phyloP scores from a whole-genome alignment of 2,888 invertebrate species.

The Carabus problematicus region DNA sequence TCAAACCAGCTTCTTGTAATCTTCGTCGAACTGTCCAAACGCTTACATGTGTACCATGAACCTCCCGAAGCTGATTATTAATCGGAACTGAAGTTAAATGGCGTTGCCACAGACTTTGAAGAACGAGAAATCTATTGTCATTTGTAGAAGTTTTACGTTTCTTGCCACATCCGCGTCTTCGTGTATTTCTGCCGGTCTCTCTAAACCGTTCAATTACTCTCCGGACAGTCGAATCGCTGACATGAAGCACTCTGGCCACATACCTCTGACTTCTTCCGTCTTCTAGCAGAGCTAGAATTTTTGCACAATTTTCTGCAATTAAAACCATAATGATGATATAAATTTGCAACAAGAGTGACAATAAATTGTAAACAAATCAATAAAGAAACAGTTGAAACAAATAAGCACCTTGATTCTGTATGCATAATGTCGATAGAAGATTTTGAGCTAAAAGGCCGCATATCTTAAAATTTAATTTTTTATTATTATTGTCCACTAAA shows the following conservation, averaged over 20 bases:
- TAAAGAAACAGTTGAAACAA: too few species aligned
- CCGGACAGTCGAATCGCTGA: slow-evolving; percentile 1
- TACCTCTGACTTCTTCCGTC: slow-evolving; percentile 6
- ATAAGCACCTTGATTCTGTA: too few species aligned
- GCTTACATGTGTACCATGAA: too few species aligned
- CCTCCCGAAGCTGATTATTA: too few species aligned
- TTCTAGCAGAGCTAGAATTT: slow-evolving; percentile 12
- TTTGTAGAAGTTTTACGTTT: slow-evolving; percentile 10
- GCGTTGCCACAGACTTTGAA: slow-evolving; percentile 3
- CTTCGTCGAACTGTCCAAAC: too few species aligned
- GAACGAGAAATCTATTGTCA: slow-evolving; percentile 17
- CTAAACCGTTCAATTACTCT: background rate
- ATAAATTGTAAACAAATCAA: background rate
- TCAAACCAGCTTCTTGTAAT: too few species aligned
- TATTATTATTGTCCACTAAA: too few species aligned
- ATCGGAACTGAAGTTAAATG: slow-evolving; percentile 10
- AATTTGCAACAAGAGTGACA: background rate
- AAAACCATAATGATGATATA: background rate
- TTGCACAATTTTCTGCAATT: slow-evolving; percentile 9
- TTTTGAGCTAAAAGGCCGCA: too few species aligned
- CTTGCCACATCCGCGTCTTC: slow-evolving; percentile 4
- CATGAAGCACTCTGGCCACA: slow-evolving; percentile 9
- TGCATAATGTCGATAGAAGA: too few species aligned
- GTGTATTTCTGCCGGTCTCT: slow-evolving; percentile 9
- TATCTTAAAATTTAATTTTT: too few species aligned